Evolutionary conservation across 2,113 vertebrate genomes (phyloP).

Genomic region (Gobiocypris rarus): DNA sequence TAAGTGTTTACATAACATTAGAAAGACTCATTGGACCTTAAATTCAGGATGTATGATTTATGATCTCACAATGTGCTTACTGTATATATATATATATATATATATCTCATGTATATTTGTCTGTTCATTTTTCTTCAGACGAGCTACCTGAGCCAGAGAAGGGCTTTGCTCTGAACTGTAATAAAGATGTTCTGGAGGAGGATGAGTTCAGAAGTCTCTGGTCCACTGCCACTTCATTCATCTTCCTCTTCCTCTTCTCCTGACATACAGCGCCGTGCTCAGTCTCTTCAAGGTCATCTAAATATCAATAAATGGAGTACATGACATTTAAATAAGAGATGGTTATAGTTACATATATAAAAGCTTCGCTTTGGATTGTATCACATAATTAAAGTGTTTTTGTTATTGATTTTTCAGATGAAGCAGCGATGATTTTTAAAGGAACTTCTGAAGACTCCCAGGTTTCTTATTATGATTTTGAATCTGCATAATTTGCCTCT

Average conservation of each 20-base stretch:
- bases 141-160: neutral
- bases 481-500: neutral
- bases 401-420: neutral
- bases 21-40: neutral
- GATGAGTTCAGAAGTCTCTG: conserved; percentile 55
- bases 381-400: neutral
- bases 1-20: too few species aligned
- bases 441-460: too few species aligned
- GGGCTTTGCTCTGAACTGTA: conserved; percentile 16
- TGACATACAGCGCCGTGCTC: conserved; percentile 45
- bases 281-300: conserved; percentile 36
- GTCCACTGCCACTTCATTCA: conserved; percentile 56
- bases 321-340: too few species aligned
- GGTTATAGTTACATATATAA: too few species aligned
- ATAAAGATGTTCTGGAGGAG: neutral
- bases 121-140: neutral
- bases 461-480: neutral
- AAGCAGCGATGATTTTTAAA: neutral
- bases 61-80: neutral
- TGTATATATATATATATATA: too few species aligned
- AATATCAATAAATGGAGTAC: too few species aligned
- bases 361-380: neutral
- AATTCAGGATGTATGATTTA: neutral
- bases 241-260: conserved; percentile 55
- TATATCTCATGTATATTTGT: neutral